These are phyloP conservation scores for Lamprotornis superbus DNA, from an alignment of 2,113 vertebrate species.

Conservation along the genomic window DNA sequence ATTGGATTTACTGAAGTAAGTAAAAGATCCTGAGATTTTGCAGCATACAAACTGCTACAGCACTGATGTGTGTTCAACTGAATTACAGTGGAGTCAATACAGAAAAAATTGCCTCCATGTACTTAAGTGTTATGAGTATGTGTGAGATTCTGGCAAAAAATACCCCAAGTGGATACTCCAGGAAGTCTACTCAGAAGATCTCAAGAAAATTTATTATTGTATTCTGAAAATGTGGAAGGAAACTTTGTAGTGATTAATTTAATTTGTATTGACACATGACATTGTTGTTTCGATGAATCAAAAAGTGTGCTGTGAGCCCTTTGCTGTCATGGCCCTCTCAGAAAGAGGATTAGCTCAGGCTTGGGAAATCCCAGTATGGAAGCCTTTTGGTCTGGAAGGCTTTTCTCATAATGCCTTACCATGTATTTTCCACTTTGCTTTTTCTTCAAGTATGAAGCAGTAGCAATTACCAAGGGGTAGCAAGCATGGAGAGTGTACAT, in stretches of 20 bases:
- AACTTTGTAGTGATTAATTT: neutral
- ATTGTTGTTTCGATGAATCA: neutral
- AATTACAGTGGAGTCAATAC: neutral
- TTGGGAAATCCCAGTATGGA: neutral
- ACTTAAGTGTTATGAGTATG: neutral
- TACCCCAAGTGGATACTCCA: neutral
- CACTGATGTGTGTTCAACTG: neutral
- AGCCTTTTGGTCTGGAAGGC: neutral
- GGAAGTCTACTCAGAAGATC: neutral
- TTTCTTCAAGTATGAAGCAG: neutral
- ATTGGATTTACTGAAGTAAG: neutral
- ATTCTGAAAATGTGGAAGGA: neutral
- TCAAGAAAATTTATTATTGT: neutral
- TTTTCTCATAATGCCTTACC: neutral
- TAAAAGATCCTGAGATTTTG: neutral
- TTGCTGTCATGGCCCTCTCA: neutral
- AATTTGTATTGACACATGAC: neutral
- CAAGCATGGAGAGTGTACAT: neutral
- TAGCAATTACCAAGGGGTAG: neutral
- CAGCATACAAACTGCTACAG: neutral
- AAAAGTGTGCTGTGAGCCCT: neutral
- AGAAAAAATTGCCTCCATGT: neutral
- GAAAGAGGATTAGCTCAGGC: neutral
- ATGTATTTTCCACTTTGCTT: neutral
- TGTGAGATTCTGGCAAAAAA: neutral